These are phyloP conservation scores for Drosophila limbata DNA, from an alignment of 2,888 invertebrate genomes.

Conservation along the genomic window DNA sequence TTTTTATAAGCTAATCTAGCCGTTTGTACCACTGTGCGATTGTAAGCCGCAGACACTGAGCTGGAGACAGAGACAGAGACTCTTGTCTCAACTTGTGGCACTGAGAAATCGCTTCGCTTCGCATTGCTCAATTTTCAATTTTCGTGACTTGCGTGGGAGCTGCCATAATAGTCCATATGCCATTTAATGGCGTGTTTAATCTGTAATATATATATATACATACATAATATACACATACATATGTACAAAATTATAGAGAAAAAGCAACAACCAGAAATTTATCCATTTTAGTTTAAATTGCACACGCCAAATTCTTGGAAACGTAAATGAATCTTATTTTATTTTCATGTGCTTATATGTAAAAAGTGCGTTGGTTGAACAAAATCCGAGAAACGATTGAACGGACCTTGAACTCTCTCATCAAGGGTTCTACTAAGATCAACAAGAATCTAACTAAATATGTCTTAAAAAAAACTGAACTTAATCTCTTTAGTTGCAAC, in stretches of 20 bases:
- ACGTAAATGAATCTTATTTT: conserved; percentile 59
- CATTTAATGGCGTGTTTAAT: conserved; percentile 70
- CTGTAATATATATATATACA: conserved; percentile 61
- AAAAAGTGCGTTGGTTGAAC: conserved; percentile 45
- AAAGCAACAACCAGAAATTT: conserved; percentile 20
- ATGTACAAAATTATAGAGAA: conserved; percentile 13
- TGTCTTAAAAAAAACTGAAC: not conserved
- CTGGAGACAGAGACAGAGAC: conserved; percentile 27
- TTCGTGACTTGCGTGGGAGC: conserved; percentile 75
- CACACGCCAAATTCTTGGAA: conserved; percentile 55
- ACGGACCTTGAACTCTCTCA: conserved; percentile 38
- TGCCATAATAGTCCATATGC: conserved; percentile 69
- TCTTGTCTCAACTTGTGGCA: conserved; percentile 40
- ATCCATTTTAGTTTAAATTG: conserved; percentile 66
- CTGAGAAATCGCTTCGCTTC: conserved; percentile 64
- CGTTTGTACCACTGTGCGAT: not conserved
- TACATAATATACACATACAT: conserved; percentile 10
- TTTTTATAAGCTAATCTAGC: not conserved
- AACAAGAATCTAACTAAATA: not conserved
- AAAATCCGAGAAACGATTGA: conserved; percentile 1
- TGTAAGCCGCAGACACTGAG: conserved; percentile 12
- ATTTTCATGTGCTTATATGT: conserved; percentile 30
- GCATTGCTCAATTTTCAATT: conserved; percentile 35
- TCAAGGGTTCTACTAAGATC: conserved; percentile 12
- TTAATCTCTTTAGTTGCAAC: not conserved